phyloP scores from a whole-genome alignment of 2,888 invertebrate genomes.

The Drosophila mulleri region DNA sequence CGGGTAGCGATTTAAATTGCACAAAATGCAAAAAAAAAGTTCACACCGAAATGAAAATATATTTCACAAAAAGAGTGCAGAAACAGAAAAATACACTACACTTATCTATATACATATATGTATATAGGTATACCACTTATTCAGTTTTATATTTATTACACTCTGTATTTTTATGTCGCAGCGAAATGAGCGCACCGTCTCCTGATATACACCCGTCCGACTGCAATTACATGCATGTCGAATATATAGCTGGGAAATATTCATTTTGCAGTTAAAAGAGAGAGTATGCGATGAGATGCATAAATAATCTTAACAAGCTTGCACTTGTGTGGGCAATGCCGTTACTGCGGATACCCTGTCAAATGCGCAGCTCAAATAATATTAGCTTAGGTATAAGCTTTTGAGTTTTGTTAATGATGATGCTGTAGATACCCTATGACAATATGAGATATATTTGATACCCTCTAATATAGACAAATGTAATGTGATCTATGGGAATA shows the following conservation, averaged over 20 bases:
- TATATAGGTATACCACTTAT: background rate
- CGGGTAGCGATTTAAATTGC: conserved; percentile 44
- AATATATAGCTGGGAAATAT: conserved; percentile 12
- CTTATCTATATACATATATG: background rate
- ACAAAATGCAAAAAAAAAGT: conserved; percentile 37
- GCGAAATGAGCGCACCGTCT: conserved; percentile 41
- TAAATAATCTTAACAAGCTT: conserved; percentile 12
- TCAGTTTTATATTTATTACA: conserved; percentile 56
- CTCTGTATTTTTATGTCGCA: conserved; percentile 41
- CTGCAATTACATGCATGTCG: conserved; percentile 20
- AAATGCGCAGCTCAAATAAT: background rate
- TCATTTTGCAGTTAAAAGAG: conserved; percentile 42
- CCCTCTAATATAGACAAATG: background rate
- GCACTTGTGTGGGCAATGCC: background rate
- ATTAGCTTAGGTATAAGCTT: too few species aligned
- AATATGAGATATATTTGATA: background rate
- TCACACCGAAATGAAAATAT: conserved; percentile 35
- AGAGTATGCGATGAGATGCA: conserved; percentile 5
- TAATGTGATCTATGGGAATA: background rate
- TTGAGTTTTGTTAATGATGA: background rate
- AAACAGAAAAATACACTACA: conserved; percentile 1
- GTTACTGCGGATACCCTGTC: background rate
- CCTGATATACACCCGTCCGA: conserved; percentile 4
- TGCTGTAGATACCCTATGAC: background rate
- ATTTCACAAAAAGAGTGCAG: background rate